A percentile compares a stretch with the other conserved stretches of the same genome.
phyloP scores from a whole-genome alignment of 2,797 vertebrate genomes.

The Poeciliopsis infans region DNA sequence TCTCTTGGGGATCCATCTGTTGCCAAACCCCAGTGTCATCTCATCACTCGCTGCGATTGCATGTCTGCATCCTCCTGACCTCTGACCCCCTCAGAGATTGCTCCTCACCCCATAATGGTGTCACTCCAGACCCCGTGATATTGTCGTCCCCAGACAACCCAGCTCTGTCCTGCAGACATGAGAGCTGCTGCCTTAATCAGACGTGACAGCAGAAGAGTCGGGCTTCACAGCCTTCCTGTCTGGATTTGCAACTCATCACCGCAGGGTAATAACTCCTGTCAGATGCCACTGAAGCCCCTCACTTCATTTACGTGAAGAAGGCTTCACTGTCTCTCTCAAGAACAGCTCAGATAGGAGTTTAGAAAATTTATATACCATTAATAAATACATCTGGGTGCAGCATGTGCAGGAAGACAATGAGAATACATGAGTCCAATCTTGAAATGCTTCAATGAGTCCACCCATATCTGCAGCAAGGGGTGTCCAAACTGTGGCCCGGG shows the following conservation, averaged over 20 bases:
- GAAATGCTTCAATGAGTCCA: background rate
- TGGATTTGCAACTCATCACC: constrained; percentile 50
- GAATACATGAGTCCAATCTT: background rate
- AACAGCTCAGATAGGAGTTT: background rate
- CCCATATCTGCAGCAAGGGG: background rate
- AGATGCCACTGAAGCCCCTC: constrained; percentile 16
- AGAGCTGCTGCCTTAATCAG: constrained; percentile 51
- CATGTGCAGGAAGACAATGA: background rate
- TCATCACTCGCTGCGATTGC: constrained; percentile 1
- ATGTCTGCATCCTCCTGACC: constrained; percentile 3
- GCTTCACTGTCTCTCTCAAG: background rate
- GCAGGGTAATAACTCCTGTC: background rate
- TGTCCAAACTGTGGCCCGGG: background rate
- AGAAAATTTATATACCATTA: background rate
- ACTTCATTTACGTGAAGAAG: constrained; percentile 8
- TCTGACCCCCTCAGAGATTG: background rate
- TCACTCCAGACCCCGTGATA: constrained; percentile 28
- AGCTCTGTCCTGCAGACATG: background rate
- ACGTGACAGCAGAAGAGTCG: constrained; percentile 52
- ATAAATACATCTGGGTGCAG: background rate
- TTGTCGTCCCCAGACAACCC: constrained; percentile 5
- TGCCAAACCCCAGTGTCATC: constrained; percentile 22
- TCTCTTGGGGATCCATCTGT: constrained; percentile 21
- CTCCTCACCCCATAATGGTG: constrained; percentile 34
- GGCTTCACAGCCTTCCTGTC: constrained; percentile 36